phyloP scores from a whole-genome alignment of 2,797 vertebrate genomes.

The Agapornis canus region DNA sequence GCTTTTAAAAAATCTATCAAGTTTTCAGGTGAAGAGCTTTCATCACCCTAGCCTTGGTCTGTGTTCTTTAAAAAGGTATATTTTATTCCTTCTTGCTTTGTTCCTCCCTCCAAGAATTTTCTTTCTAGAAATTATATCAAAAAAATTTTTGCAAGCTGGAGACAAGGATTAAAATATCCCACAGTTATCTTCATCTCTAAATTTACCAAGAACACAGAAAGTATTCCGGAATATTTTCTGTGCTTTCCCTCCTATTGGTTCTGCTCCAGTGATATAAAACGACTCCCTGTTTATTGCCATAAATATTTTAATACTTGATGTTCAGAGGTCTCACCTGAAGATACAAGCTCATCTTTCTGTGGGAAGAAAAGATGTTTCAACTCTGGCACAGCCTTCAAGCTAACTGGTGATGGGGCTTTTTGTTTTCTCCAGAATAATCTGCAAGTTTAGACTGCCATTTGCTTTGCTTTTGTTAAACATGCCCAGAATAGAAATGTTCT shows the following conservation, averaged over 20 bases:
- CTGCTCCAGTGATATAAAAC: neutral
- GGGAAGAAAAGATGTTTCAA: neutral
- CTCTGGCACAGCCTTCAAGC: neutral
- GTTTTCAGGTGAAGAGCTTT: neutral
- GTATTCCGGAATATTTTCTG: neutral
- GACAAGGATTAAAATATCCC: neutral
- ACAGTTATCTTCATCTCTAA: neutral
- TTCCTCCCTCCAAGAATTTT: neutral
- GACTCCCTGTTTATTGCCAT: neutral
- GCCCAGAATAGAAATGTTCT: neutral
- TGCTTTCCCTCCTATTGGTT: neutral
- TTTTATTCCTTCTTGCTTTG: neutral
- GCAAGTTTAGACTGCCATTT: neutral
- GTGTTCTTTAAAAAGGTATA: neutral
- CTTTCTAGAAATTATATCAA: neutral
- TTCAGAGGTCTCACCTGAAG: neutral
- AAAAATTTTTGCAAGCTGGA: neutral
- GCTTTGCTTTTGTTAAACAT: neutral
- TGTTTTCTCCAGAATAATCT: neutral
- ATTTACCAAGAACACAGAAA: neutral
- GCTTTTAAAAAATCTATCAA: neutral
- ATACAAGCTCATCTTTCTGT: neutral
- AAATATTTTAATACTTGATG: neutral
- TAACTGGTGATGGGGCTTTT: neutral
- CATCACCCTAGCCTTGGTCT: neutral